Conservation (phyloP, 2,113 vertebrate species). For the Castor canadensis region DNA sequence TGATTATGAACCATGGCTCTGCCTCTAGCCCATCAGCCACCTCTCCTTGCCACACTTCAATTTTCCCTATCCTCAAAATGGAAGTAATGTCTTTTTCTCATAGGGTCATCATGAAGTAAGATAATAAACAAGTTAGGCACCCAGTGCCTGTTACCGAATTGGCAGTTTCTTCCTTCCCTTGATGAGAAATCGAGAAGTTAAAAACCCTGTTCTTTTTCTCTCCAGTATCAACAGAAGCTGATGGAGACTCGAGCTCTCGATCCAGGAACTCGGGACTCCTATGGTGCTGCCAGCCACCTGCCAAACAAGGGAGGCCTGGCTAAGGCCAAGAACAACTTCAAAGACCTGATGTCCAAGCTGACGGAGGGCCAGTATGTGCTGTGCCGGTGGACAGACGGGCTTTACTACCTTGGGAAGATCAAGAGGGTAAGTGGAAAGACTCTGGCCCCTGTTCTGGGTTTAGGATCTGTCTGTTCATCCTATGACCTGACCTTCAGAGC, state of each 20-base stretch:
- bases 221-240: constrained; percentile 71
- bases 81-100: neutral
- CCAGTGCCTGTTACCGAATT: neutral
- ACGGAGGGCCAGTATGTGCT: constrained; percentile 95
- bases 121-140: neutral
- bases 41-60: neutral
- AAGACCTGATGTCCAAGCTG: constrained; percentile 88
- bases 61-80: neutral
- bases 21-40: neutral
- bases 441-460: neutral
- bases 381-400: constrained; percentile 96
- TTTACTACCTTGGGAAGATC: constrained; percentile 97
- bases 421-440: constrained; percentile 88
- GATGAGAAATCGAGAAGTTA: neutral
- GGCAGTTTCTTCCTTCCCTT: neutral
- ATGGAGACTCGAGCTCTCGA: constrained; percentile 86
- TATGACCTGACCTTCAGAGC: neutral
- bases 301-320: constrained; percentile 64
- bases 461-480: neutral
- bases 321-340: constrained; percentile 78
- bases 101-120: neutral
- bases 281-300: constrained; percentile 64
- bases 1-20: neutral
- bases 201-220: neutral
- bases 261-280: constrained; percentile 81